Conservation (phyloP, 2,113 vertebrate genomes). For the Notarius lentiginosus region DNA sequence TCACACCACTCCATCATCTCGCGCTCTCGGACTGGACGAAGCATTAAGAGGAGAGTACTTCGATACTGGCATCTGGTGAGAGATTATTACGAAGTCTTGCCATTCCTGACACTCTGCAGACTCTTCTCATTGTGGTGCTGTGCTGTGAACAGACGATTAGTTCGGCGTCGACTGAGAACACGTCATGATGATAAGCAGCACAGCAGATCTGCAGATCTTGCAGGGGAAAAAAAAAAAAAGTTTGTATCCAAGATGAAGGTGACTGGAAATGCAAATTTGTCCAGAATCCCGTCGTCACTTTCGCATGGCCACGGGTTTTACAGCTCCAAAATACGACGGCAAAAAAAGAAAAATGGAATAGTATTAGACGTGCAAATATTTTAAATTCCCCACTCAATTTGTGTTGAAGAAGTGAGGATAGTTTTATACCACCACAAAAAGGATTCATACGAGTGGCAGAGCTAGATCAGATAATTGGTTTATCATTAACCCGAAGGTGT, state of each 20-base stretch:
- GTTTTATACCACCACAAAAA: no score
- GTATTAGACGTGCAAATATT: no score
- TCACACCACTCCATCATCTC: constrained; percentile 5
- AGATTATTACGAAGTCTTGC: background rate
- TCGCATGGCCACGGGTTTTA: background rate
- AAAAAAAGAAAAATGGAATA: no score
- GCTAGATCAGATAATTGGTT: no score
- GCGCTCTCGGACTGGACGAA: constrained; percentile 19
- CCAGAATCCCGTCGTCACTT: background rate
- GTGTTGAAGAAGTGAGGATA: no score
- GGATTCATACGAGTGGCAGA: no score
- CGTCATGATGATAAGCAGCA: background rate
- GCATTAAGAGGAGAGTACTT: constrained; percentile 15
- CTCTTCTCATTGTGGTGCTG: background rate
- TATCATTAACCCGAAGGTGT: no score
- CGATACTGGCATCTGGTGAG: background rate
- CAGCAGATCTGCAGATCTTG: background rate
- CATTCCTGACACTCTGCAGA: constrained; percentile 9
- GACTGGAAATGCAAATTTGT: background rate
- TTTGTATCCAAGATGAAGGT: background rate
- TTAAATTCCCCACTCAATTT: no score
- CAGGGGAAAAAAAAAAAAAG: background rate
- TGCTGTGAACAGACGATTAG: background rate
- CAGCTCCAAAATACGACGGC: no score
- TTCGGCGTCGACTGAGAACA: background rate